Percentiles rank a stretch among this genome's conserved stretches.
These are phyloP conservation scores for Periophthalmus magnuspinnatus DNA, from an alignment of 2,797 vertebrate genomes.

Conservation along the genomic window DNA sequence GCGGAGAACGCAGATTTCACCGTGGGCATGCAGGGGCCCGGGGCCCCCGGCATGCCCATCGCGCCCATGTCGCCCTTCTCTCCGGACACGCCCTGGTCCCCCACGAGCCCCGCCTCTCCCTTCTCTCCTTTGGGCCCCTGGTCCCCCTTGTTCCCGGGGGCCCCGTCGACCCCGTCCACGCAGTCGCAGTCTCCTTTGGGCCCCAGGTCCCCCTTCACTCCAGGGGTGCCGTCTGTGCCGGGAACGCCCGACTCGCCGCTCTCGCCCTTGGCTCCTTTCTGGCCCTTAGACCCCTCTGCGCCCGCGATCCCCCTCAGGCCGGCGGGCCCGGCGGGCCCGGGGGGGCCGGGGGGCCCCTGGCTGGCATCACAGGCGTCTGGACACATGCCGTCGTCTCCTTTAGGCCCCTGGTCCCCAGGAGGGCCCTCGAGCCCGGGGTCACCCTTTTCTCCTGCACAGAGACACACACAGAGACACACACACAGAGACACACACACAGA, in stretches of 20 bases:
- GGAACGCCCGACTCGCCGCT: slow-evolving; percentile 46
- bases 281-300: slow-evolving; percentile 31
- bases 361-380: slow-evolving; percentile 49
- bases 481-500: too few relatives aligned
- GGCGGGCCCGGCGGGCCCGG: slow-evolving; percentile 55
- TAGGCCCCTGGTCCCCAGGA: slow-evolving; percentile 54
- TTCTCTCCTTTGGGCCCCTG: slow-evolving; percentile 28
- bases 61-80: slow-evolving; percentile 50
- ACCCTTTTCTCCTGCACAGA: slow-evolving; percentile 68
- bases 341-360: slow-evolving; percentile 41
- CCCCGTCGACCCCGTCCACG: slow-evolving; percentile 34
- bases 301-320: slow-evolving; percentile 61
- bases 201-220: slow-evolving; percentile 57
- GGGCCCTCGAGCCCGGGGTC: slow-evolving; percentile 54
- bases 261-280: slow-evolving; percentile 59
- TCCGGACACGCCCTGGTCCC: slow-evolving; percentile 24
- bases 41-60: slow-evolving; percentile 55
- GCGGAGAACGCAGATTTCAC: slow-evolving; percentile 67
- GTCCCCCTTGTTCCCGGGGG: slow-evolving; percentile 27
- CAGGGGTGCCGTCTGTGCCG: slow-evolving; percentile 43
- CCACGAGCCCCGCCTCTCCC: slow-evolving; percentile 25
- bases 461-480: neutral
- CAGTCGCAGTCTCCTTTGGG: slow-evolving; percentile 54
- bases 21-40: slow-evolving; percentile 66
- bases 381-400: slow-evolving; percentile 65